Evolutionary conservation across 2,888 invertebrate genomes (phyloP), one percentile per base, ranked within the genome.

Genomic region (Lottia gigantea): DNA sequence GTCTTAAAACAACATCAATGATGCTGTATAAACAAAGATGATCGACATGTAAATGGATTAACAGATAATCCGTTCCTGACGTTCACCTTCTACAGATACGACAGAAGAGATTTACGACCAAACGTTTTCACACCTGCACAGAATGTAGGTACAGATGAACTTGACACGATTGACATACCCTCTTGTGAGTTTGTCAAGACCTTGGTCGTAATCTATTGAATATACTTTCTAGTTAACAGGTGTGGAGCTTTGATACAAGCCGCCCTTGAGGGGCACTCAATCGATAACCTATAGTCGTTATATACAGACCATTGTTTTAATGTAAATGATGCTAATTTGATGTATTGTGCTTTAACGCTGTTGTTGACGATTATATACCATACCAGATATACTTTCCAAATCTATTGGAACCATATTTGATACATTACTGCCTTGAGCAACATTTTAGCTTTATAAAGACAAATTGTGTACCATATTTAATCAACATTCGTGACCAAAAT

Each of bases 241-340:
- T 55, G 55, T 55, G 12, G 19, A 23, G 19, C 55, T 55, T 55
- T 55, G 55, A 55, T 55, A 55, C 19, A 55, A 55, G 55, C 55
- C 55, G 55, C 19, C 40, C 55, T 55, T 55, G 55, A 23, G 55
- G 55, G 23, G 19, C 14, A 23, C 23, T 19, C 55, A 55, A 55
- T 55, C 55, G 14, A 55, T 55, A 55, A 19, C 40, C 40, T 40
- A 23, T 55, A 23, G 14, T 19, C 23, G 55, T 55, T 23, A 55
- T 55, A 55, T 55, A 55, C 55, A 55, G 23, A 8, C 19, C 55
- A 23, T 55, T 55, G 55, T 55, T 14, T 55, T 55, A 55, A 55
- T 55, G 55, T 40, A 55, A 55, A 23, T 55, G 55, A 55, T 23
- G 55, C 11, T 55, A 55, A 55, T 55, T 55, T 40, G 23, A 19